Conservation (phyloP, 2,888 invertebrate species). For the Augiades crinisus region DNA sequence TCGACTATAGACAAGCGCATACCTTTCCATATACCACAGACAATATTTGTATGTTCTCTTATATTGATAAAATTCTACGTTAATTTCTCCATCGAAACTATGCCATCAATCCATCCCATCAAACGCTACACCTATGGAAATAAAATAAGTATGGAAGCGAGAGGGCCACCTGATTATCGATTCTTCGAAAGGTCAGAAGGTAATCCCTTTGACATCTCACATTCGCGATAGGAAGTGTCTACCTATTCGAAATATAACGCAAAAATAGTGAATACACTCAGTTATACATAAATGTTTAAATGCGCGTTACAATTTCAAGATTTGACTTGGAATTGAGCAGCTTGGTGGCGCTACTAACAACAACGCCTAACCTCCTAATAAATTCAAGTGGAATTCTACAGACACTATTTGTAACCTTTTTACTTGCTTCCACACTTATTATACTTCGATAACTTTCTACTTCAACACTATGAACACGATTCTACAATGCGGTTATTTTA, state of each 20-base stretch:
- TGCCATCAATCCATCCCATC: constrained; percentile 6
- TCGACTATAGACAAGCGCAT: constrained; percentile 16
- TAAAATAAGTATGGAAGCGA: constrained; percentile 41
- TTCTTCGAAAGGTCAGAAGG: no score
- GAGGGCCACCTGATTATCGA: no score
- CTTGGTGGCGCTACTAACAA: no score
- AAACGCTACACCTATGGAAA: constrained; percentile 13
- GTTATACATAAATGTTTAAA: no score
- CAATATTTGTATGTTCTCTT: constrained; percentile 15
- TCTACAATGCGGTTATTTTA: constrained; percentile 60
- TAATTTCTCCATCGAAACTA: constrained; percentile 18
- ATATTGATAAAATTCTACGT: constrained; percentile 17
- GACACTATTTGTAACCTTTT: neutral
- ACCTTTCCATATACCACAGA: constrained; percentile 21
- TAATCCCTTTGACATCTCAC: no score
- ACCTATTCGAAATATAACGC: no score
- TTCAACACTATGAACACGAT: constrained; percentile 53
- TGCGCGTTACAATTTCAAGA: no score
- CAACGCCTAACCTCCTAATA: no score
- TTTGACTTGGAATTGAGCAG: no score
- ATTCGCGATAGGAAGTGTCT: no score
- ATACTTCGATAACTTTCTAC: constrained; percentile 5
- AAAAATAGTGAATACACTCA: no score
- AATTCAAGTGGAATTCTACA: no score
- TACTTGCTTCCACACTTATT: constrained; percentile 7